Evolutionary conservation across 2,113 vertebrate genomes (phyloP).

Genomic region (Rutilus rutilus): DNA sequence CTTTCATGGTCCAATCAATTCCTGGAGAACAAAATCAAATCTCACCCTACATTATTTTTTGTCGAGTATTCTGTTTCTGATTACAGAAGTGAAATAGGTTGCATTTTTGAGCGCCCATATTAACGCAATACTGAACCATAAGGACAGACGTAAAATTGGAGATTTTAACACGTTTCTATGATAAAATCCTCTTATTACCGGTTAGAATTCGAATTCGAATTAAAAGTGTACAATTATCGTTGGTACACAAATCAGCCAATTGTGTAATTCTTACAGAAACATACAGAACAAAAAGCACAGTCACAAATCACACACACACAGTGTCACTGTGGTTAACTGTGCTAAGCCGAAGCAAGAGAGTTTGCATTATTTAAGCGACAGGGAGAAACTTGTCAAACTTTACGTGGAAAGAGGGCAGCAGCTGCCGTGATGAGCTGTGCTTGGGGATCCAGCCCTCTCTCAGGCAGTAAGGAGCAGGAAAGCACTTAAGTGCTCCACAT

Average conservation of each 20-base stretch:
- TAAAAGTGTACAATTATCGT: not conserved
- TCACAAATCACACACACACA: conserved; percentile 30
- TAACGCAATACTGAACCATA: not conserved
- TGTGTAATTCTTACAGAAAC: not conserved
- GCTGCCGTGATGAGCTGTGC: conserved; percentile 29
- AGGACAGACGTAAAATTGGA: not conserved
- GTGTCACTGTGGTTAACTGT: conserved; percentile 31
- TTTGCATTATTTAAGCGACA: conserved; percentile 47
- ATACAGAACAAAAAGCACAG: conserved; percentile 22
- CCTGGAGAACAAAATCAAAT: not conserved
- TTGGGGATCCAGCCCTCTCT: conserved; percentile 46
- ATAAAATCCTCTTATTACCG: not conserved
- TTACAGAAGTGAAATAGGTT: not conserved
- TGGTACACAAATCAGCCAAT: not conserved
- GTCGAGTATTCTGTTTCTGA: not conserved
- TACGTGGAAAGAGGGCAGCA: conserved; percentile 35
- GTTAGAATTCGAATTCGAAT: not conserved
- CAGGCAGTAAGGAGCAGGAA: conserved; percentile 39
- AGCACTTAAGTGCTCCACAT: conserved; percentile 52
- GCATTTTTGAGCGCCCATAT: not conserved
- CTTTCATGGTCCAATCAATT: not conserved
- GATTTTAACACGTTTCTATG: not conserved
- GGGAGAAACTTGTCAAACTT: conserved; percentile 39
- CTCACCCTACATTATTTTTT: not conserved
- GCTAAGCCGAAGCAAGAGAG: conserved; percentile 13